A percentile compares a stretch with the other conserved stretches of the same genome.
Conservation (phyloP, 2,888 invertebrate genomes). For the Periphyllus acericola region DNA sequence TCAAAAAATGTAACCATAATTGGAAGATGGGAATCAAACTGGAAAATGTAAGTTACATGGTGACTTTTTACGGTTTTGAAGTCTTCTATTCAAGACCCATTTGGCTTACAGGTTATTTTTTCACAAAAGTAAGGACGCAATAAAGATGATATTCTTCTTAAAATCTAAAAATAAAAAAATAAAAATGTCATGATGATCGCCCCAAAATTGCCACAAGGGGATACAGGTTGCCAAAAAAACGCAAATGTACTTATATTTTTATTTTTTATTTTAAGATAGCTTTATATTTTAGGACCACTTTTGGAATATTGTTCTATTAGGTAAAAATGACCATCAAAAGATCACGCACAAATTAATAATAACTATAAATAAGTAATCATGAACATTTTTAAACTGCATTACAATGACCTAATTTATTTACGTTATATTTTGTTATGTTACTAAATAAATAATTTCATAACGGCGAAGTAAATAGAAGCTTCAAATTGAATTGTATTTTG, state of each 20-base stretch:
- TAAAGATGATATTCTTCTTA: constrained; percentile 13
- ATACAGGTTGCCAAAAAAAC: background rate
- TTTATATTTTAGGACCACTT: background rate
- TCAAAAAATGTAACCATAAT: background rate
- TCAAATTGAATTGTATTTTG: too few relatives aligned
- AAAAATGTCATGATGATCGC: background rate
- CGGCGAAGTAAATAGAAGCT: too few relatives aligned
- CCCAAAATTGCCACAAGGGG: background rate
- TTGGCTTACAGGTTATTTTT: constrained; percentile 9
- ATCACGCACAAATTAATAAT: too few relatives aligned
- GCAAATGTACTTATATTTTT: background rate
- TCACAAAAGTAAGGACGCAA: background rate
- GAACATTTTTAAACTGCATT: too few relatives aligned
- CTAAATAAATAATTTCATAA: too few relatives aligned
- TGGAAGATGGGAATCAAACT: background rate
- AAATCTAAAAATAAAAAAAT: background rate
- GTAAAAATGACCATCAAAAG: too few relatives aligned
- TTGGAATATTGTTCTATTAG: too few relatives aligned
- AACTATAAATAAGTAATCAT: too few relatives aligned
- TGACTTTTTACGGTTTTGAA: background rate
- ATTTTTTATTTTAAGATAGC: background rate
- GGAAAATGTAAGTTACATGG: background rate
- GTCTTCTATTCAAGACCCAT: background rate
- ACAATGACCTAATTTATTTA: too few relatives aligned
- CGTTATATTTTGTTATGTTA: too few relatives aligned